Evolutionary conservation across 2,113 vertebrate genomes (phyloP), one percentile per base, ranked within the genome.

Genomic region (Fulmarus glacialis): DNA sequence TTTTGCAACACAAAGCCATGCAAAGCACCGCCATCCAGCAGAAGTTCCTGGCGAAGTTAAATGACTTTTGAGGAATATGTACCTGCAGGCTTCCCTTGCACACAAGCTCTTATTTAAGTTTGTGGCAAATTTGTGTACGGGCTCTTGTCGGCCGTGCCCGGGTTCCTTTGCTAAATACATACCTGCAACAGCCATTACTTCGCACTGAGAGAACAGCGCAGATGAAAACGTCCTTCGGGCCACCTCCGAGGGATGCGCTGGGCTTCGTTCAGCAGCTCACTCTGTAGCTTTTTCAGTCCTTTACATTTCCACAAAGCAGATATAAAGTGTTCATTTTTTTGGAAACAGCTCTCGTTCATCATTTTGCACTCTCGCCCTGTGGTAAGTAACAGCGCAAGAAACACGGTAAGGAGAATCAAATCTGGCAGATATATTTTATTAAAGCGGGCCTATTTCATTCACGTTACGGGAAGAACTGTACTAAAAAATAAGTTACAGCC

Each of bases 121-220:
- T 4, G 63, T 4, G 59, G 59, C 56, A 4, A 23, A 22, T 11
- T 12, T 23, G 22, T 2, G 58, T 8, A 1, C 11, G 18, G 48
- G 30, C 17, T 56, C 4, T 8, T 5, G 36, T 12, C 67, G 4
- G 73, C 34, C 27, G 9, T 9, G 2, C 13, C 23, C 2, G 1
- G 4, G 14, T 11, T 9, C 26, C 29, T 62, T 15, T 9, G 1
- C 55, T n/a, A 16, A 53, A 18, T 4, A 0, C 10, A 1, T 2
- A 1, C 48, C 43, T 12, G 52, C 32, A 8, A 7, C 75, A 22
- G 48, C 34, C 75, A 1, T 26, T 22, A 1, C 64, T 34, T 4
- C 3, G 5, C 58, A 0, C 58, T 1, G 43, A 4, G 52, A 9
- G 13, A 55, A 8, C 3, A 0, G 32, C 1, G 4, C 22, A 3